Base-by-base conservation (phyloP, 2,888 invertebrate genomes). In the Macropis europaea region DNA sequence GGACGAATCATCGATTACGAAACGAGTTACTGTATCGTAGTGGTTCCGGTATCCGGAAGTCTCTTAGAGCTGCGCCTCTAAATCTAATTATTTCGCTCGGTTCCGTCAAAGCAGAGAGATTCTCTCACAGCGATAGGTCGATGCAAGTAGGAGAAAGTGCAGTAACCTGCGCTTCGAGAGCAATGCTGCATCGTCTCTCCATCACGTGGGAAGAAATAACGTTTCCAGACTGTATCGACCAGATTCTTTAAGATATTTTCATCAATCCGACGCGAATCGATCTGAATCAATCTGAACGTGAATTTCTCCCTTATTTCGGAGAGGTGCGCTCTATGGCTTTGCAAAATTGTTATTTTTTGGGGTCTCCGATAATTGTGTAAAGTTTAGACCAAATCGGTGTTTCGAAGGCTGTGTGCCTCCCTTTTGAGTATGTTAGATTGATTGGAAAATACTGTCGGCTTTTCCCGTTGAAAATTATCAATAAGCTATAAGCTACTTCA, bases 21-120 rank as follows among this genome's bases (percentile, higher is more conserved):
- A 61, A 48, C 47, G n/a, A n/a, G 26, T 62, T 53, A 11, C 52
- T n/a, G n/a, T n/a, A 30, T 7, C 40, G 53, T 45, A 13, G n/a
- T 3, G 4, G 24, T 69, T 69, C 70, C 69, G 30, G 60, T 48
- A 24, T 50, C 1, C 26, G 34, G n/a, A n/a, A n/a, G n/a, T 26
- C 40, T 22, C n/a, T 9, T 7, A 11, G 2, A 34, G 34, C 34
- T 3, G 28, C 17, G 32, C 24, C 47, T 61, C 76, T 74, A 56
- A 78, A 76, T 74, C 61, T 70, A 76, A 78, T 76, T 76, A 64
- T 64, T 64, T 54, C 57, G 13, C 40, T 42, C 30, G 13, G 22
- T 43, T 57, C 26, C 22, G 17, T 30, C 26, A 22, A 60, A 56
- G 53, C 26, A 74, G n/a, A n/a, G n/a, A n/a, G 79, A 76, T 78